phyloP scores from a whole-genome alignment of 2,888 invertebrate genomes.

The Tachystola acroxantha region DNA sequence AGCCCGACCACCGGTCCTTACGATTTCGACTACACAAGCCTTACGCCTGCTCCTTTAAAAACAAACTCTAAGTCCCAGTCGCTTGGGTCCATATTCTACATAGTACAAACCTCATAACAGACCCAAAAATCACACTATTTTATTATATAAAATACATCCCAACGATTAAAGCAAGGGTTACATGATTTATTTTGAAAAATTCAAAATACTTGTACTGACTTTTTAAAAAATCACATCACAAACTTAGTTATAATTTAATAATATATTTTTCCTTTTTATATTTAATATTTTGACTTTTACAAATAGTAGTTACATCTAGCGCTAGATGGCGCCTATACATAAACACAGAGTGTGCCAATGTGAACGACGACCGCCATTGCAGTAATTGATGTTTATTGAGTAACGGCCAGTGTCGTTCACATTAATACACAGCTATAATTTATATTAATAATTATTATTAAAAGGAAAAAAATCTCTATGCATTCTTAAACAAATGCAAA shows the following conservation, averaged over 20 bases:
- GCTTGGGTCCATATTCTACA: conserved; percentile 8
- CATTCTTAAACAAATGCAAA: conserved; percentile 72
- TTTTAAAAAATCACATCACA: conserved; percentile 57
- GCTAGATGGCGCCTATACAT: conserved; percentile 31
- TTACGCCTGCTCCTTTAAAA: neutral
- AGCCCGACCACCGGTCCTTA: no score
- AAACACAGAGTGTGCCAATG: neutral
- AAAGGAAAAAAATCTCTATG: conserved; percentile 48
- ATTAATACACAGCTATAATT: neutral
- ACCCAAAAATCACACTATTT: conserved; percentile 27
- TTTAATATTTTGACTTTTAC: conserved; percentile 16
- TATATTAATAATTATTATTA: conserved; percentile 15
- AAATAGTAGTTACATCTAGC: conserved; percentile 32
- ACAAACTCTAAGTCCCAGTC: conserved; percentile 4
- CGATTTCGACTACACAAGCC: no score
- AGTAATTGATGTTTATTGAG: no score
- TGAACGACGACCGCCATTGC: neutral
- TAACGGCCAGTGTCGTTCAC: neutral
- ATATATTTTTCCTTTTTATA: conserved; percentile 21
- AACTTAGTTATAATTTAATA: conserved; percentile 33
- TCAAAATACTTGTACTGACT: conserved; percentile 57
- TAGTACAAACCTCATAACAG: conserved; percentile 14
- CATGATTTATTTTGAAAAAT: conserved; percentile 51
- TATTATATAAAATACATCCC: conserved; percentile 42
- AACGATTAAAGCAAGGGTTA: conserved; percentile 51